Conservation (phyloP, 2,113 vertebrate species). For the Desmodus rotundus region DNA sequence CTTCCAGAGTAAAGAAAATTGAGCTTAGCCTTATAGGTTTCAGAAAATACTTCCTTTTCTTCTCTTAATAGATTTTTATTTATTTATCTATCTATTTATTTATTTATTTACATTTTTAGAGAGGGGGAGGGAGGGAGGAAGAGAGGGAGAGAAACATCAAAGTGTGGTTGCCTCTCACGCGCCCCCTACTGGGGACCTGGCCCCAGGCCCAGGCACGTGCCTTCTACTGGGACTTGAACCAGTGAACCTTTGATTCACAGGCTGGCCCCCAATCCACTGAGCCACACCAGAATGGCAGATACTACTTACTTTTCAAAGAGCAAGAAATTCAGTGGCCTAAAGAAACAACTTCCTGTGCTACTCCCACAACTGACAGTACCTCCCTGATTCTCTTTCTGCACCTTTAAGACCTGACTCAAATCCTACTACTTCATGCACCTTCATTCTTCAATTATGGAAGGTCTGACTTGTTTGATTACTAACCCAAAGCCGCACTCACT, state of each 20-base stretch:
- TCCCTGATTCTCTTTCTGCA: neutral
- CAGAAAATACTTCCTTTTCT: slow-evolving; percentile 5
- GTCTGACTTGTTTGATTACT: neutral
- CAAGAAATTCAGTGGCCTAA: neutral
- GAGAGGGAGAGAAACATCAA: too few species aligned
- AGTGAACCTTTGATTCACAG: too few species aligned
- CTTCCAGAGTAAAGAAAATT: neutral
- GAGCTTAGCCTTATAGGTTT: neutral
- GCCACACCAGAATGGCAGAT: neutral
- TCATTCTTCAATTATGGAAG: neutral
- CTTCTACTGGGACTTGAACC: too few species aligned
- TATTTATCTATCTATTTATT: too few species aligned
- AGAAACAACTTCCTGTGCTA: neutral
- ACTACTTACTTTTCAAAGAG: slow-evolving; percentile 17
- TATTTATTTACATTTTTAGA: too few species aligned
- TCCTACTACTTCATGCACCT: neutral
- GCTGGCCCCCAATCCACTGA: too few species aligned
- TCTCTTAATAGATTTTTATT: too few species aligned
- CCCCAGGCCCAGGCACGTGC: too few species aligned
- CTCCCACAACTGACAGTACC: neutral
- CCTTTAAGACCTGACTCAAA: neutral
- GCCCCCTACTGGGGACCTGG: too few species aligned
- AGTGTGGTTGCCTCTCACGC: too few species aligned
- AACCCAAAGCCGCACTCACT: neutral
- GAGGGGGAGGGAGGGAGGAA: too few species aligned